These are phyloP conservation scores for Portunus trituberculatus DNA, from an alignment of 1,140 invertebrate genomes.

Conservation along the genomic window DNA sequence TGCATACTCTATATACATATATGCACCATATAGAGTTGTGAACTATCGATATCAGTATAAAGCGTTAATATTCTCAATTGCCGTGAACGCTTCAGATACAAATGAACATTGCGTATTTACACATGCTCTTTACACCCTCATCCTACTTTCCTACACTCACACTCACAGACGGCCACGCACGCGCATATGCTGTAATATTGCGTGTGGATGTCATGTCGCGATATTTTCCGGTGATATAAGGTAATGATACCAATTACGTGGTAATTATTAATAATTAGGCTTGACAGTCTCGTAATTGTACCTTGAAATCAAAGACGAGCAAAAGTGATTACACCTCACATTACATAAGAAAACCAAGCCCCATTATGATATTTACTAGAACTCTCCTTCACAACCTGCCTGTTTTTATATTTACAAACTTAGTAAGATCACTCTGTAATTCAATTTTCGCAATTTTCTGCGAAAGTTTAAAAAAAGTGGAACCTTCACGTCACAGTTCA, in stretches of 20 bases:
- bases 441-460: not conserved
- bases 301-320: conserved; percentile 60
- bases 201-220: conserved; percentile 58
- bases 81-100: conserved; percentile 31
- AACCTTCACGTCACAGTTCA: not conserved
- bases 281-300: conserved; percentile 61
- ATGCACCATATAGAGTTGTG: not conserved
- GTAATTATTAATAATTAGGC: conserved; percentile 71
- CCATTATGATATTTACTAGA: not conserved
- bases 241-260: conserved; percentile 68
- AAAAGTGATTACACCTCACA: conserved; percentile 25
- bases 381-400: not conserved
- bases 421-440: not conserved
- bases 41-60: too few relatives aligned
- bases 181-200: not conserved
- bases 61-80: not conserved
- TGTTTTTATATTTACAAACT: not conserved
- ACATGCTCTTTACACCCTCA: too few relatives aligned
- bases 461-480: not conserved
- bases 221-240: conserved; percentile 70
- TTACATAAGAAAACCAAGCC: not conserved
- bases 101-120: not conserved
- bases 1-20: not conserved
- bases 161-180: not conserved
- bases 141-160: not conserved